Percentiles rank a stretch among this genome's conserved stretches.
Conservation (phyloP, 2,888 invertebrate species). For the Platycnemis pennipes region DNA sequence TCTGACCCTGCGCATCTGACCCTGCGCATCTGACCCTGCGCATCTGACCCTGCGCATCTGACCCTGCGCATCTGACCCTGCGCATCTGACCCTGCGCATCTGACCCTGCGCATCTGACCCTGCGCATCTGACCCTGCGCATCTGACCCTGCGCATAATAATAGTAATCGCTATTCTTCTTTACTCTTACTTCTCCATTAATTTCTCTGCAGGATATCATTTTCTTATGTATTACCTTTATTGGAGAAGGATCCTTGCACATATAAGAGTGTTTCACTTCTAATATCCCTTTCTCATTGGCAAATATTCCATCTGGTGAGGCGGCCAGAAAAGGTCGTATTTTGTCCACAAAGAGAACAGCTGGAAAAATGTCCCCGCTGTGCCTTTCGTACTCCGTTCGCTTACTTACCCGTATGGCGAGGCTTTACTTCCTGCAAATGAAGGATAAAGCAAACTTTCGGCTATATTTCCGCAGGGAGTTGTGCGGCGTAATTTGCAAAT, state of each 20-base stretch:
- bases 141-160: constrained; percentile 69
- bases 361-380: constrained; percentile 41
- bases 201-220: background rate
- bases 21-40: no score
- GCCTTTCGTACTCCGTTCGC: background rate
- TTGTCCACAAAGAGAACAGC: constrained; percentile 68
- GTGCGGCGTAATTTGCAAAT: background rate
- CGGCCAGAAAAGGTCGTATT: constrained; percentile 68
- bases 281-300: background rate
- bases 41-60: no score
- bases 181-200: constrained; percentile 29
- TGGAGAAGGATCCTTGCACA: constrained; percentile 9
- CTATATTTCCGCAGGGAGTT: background rate
- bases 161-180: constrained; percentile 35
- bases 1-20: no score
- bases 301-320: constrained; percentile 61
- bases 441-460: no score
- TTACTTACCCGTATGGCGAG: background rate
- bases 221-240: no score
- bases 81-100: no score
- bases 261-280: constrained; percentile 68
- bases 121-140: no score
- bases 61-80: no score
- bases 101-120: no score
- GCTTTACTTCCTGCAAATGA: background rate